Evolutionary conservation across 2,797 vertebrate species (phyloP).

Genomic region (Austrolebias charrua): DNA sequence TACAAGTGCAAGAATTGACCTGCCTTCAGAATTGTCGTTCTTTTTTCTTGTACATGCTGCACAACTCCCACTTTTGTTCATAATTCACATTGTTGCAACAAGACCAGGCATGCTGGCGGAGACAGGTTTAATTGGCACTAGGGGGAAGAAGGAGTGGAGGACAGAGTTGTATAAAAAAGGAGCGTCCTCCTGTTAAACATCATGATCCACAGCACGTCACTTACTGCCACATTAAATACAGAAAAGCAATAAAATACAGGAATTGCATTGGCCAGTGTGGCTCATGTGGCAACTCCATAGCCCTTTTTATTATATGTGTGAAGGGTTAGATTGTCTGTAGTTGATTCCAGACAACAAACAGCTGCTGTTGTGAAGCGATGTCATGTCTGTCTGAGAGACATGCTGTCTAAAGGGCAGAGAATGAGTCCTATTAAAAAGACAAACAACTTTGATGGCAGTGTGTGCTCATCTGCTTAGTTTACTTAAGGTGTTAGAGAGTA

Average conservation of each 20-base stretch:
- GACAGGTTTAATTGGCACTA: not conserved
- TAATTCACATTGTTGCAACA: not conserved
- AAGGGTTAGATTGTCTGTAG: conserved; percentile 21
- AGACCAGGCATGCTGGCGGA: conserved; percentile 11
- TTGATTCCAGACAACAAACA: conserved; percentile 44
- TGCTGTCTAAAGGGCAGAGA: conserved; percentile 8
- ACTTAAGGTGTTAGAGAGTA: not conserved
- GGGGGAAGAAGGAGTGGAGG: not conserved
- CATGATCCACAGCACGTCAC: too few species aligned
- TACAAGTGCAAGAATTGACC: too few species aligned
- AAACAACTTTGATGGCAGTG: not conserved
- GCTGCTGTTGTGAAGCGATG: conserved; percentile 39
- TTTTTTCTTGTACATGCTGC: conserved; percentile 5
- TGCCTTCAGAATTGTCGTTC: not conserved
- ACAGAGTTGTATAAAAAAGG: not conserved
- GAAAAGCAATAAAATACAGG: too few species aligned
- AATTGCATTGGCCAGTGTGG: too few species aligned
- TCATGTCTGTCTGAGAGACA: conserved; percentile 38
- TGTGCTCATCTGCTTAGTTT: not conserved
- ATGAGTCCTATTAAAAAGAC: conserved; percentile 5
- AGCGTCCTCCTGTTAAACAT: not conserved
- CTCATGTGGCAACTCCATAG: conserved; percentile 4
- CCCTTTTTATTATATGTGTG: conserved; percentile 1
- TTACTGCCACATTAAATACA: too few species aligned
- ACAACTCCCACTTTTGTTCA: not conserved